These are phyloP conservation scores for Amia ocellicauda DNA, from an alignment of 2,113 vertebrate genomes.

Conservation along the genomic window DNA sequence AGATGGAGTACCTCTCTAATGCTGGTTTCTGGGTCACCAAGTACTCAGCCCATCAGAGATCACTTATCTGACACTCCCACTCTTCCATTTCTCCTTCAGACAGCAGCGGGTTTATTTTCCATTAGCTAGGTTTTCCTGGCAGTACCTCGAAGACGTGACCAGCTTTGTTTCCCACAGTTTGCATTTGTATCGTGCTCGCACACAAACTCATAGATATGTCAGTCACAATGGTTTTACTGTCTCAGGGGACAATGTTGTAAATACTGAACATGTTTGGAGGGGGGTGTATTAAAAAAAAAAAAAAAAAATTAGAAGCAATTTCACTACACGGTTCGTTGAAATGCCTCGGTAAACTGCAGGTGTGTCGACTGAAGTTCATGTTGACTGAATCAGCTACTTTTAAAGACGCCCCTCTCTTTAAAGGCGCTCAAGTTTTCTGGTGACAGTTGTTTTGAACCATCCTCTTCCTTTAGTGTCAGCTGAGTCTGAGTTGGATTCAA, in stretches of 20 bases:
- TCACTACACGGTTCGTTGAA: constrained; percentile 19
- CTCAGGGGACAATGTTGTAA: not conserved
- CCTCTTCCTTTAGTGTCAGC: constrained; percentile 45
- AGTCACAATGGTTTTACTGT: not conserved
- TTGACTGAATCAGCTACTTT: constrained; percentile 42
- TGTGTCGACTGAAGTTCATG: constrained; percentile 32
- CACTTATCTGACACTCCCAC: not conserved
- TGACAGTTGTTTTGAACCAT: constrained; percentile 57
- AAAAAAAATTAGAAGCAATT: not conserved
- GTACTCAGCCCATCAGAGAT: not conserved
- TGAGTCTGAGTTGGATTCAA: constrained; percentile 26
- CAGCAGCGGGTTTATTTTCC: not conserved
- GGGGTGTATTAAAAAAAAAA: not conserved
- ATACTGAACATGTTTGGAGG: constrained; percentile 28
- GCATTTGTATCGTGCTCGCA: not conserved
- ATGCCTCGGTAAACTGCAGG: constrained; percentile 15
- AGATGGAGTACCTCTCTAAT: not conserved
- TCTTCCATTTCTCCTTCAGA: not conserved
- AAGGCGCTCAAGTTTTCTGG: constrained; percentile 44
- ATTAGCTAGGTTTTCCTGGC: constrained; percentile 3
- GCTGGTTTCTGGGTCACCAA: not conserved
- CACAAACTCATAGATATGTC: not conserved
- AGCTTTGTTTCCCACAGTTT: not conserved
- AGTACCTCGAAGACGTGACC: not conserved
- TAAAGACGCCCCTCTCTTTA: constrained; percentile 52